phyloP scores from a whole-genome alignment of 2,797 vertebrate species.

The Myotis daubentonii region DNA sequence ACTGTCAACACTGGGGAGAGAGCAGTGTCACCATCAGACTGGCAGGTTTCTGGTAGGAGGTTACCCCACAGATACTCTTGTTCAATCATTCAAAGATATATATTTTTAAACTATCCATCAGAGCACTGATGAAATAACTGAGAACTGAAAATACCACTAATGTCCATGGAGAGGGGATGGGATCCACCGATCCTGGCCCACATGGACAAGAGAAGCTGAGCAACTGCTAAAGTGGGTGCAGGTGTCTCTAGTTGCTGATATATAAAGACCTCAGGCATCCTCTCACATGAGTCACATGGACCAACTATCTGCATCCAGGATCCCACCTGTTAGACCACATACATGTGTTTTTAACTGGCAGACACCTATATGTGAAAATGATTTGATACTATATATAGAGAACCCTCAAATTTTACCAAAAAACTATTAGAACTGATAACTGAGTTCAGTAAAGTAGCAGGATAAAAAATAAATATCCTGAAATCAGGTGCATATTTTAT shows the following conservation, averaged over 20 bases:
- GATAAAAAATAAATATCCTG: background rate
- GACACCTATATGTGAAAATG: background rate
- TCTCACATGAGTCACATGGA: background rate
- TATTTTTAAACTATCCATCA: background rate
- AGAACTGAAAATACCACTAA: background rate
- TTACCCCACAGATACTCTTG: background rate
- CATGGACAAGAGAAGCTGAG: background rate
- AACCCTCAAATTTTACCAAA: background rate
- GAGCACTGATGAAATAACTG: background rate
- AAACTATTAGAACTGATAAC: background rate
- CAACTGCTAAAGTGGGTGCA: no score
- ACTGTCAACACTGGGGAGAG: background rate
- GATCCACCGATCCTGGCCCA: background rate
- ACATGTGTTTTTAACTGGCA: background rate
- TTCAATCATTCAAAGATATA: background rate
- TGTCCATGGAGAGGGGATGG: background rate
- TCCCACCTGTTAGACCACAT: background rate
- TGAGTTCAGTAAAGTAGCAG: background rate
- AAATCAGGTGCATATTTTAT: no score
- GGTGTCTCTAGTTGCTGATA: no score
- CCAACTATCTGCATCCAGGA: background rate
- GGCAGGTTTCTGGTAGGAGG: background rate
- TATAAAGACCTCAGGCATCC: background rate
- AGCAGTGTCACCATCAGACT: background rate
- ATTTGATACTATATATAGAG: background rate